Evolutionary conservation across 2,888 invertebrate genomes (phyloP).

Genomic region (Drosophila setosimentum): DNA sequence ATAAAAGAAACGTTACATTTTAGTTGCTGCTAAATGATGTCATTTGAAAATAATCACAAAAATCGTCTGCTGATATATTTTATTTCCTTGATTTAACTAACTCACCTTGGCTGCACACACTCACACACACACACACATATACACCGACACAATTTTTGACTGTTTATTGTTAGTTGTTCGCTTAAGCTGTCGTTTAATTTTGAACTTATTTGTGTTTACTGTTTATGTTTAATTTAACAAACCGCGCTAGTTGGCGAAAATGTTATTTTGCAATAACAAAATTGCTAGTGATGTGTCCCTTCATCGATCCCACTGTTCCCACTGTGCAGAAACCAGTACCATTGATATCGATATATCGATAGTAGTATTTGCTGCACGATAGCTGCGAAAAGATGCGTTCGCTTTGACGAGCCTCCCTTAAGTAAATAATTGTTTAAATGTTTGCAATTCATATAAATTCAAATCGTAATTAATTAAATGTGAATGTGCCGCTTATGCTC

Average conservation of each 20-base stretch:
- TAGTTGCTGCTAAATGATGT: constrained; percentile 65
- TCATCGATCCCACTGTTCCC: not conserved
- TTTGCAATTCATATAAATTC: constrained; percentile 12
- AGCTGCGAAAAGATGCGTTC: constrained; percentile 27
- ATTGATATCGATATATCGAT: constrained; percentile 29
- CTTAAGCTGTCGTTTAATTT: constrained; percentile 5
- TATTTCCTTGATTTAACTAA: constrained; percentile 16
- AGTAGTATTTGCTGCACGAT: not conserved
- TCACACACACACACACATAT: not conserved
- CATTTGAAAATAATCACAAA: constrained; percentile 65
- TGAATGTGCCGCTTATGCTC: not conserved
- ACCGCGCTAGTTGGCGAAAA: constrained; percentile 33
- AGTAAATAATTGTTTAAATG: constrained; percentile 30
- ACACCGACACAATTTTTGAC: not conserved
- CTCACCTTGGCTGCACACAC: constrained; percentile 28
- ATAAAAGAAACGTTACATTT: constrained; percentile 49
- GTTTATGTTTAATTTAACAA: constrained; percentile 33
- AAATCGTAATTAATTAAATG: not conserved
- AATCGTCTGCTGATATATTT: constrained; percentile 24
- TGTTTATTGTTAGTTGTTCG: not conserved
- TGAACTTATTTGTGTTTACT: constrained; percentile 18
- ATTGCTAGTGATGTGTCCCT: constrained; percentile 38
- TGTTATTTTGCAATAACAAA: constrained; percentile 50
- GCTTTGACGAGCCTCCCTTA: constrained; percentile 1
- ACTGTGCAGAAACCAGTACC: not conserved